These are phyloP conservation scores for Ctenopoma kingsleyae DNA, from an alignment of 2,797 vertebrate species.

Conservation along the genomic window DNA sequence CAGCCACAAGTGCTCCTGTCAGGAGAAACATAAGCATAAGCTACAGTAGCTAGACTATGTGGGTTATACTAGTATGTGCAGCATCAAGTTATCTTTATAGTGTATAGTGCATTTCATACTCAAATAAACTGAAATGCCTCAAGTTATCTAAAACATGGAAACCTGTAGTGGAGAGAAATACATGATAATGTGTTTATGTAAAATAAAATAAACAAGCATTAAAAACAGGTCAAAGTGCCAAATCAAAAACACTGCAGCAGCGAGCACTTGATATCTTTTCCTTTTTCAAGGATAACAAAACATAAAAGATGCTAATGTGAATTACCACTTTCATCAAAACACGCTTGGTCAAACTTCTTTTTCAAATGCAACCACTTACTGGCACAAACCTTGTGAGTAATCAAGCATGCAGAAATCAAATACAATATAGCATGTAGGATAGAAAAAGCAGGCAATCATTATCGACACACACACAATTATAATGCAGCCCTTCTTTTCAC, in stretches of 20 bases:
- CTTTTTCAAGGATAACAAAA: neutral
- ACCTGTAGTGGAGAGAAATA: no score
- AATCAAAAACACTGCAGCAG: neutral
- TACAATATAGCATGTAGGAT: constrained; percentile 13
- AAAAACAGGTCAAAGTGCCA: neutral
- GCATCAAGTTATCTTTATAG: no score
- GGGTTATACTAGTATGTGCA: no score
- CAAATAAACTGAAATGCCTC: no score
- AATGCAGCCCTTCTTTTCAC: neutral
- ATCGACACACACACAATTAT: constrained; percentile 17
- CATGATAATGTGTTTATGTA: no score
- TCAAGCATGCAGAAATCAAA: constrained; percentile 23
- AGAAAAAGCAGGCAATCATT: constrained; percentile 16
- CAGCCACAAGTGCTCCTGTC: neutral
- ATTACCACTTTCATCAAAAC: constrained; percentile 6
- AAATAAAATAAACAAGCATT: neutral
- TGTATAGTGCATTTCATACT: no score
- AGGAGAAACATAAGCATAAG: neutral
- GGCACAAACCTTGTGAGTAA: constrained; percentile 3
- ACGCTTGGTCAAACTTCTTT: neutral
- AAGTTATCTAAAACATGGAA: no score
- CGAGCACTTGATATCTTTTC: neutral
- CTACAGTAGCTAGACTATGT: no score
- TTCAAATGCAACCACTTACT: constrained; percentile 24
- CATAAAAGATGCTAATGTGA: neutral